Percentiles rank a stretch among this genome's conserved stretches.
Evolutionary conservation across 2,888 invertebrate species (phyloP).

Genomic region (Heliconius erato): DNA sequence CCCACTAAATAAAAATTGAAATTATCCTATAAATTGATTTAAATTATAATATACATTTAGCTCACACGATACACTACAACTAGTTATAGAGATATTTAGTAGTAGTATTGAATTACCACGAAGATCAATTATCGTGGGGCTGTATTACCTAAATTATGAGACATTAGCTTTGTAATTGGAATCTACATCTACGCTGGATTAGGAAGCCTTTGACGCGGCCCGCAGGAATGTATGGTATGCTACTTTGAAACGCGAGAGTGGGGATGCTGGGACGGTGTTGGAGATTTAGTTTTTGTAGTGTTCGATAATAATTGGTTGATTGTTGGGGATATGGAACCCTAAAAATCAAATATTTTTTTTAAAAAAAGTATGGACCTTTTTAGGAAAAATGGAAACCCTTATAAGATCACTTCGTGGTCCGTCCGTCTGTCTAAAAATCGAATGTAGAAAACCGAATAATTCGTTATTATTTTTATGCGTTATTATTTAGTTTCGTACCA

Average conservation of each 20-base stretch:
- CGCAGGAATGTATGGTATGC: conserved; percentile 9
- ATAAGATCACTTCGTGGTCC: no score
- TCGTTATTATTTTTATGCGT: no score
- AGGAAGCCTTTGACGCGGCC: conserved; percentile 6
- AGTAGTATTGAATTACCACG: neutral
- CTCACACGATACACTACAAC: neutral
- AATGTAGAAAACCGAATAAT: no score
- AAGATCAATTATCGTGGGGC: conserved; percentile 18
- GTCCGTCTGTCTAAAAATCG: no score
- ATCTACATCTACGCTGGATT: conserved; percentile 9
- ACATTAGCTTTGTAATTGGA: conserved; percentile 29
- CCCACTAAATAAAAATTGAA: no score
- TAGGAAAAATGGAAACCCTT: no score
- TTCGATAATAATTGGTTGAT: neutral
- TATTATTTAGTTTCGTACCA: no score
- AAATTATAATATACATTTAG: neutral
- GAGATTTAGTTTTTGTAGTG: neutral
- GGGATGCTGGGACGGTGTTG: neutral
- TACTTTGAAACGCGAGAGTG: conserved; percentile 14
- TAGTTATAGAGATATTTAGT: neutral
- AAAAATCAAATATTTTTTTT: no score
- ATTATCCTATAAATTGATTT: no score
- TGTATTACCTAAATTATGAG: conserved; percentile 26
- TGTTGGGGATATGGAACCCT: neutral
- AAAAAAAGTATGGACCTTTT: no score